Evolutionary conservation across 2,113 vertebrate species (phyloP), one percentile per base, ranked within the genome.

Genomic region (Lagenorhynchus albirostris): DNA sequence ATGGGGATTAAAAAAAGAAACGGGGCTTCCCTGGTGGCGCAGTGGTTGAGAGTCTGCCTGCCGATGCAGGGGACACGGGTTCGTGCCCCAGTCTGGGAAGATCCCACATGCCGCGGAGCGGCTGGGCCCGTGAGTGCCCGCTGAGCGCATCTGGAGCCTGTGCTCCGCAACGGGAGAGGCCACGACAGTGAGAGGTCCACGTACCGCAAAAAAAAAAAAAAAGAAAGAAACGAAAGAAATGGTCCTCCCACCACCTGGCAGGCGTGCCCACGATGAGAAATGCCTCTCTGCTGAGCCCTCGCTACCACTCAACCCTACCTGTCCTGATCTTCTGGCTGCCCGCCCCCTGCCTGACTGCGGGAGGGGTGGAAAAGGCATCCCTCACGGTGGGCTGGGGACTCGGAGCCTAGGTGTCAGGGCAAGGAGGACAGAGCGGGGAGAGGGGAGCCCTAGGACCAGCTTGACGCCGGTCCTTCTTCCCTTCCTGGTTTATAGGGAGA

Each of bases 211-310:
- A 47, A 47, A 47, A 47, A 47, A 47, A 12, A 91, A 93, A 96
- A 95, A 41, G 1, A 95, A 91, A 82, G 95, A 84, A 88, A 92
- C 73, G 83, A 92, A 90, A 96, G 92, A 77, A 79, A 53, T 23
- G 31, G 79, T 70, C 95, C 96, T 96, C 95, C 95, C 79, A 96
- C 94, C 77, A 82, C 62, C 90, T 76, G 58, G 89, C 81, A 95
- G 84, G 76, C 53, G 0, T 29, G 60, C 89, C 91, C 77, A 58
- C 0, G 1, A 67, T 3, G 31, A 89, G 86, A 92, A 36, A 33
- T 12, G 65, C 68, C 70, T 63, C 77, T 68, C 73, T 47, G 77
- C 47, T 29, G 67, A 55, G 82, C 44, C 67, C 73, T 44, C 2
- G 7, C 20, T 38, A 44, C 86, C 60, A 17, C 50, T 36, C 81